phyloP scores from a whole-genome alignment of 2,113 vertebrate genomes.

The Elephas maximus region DNA sequence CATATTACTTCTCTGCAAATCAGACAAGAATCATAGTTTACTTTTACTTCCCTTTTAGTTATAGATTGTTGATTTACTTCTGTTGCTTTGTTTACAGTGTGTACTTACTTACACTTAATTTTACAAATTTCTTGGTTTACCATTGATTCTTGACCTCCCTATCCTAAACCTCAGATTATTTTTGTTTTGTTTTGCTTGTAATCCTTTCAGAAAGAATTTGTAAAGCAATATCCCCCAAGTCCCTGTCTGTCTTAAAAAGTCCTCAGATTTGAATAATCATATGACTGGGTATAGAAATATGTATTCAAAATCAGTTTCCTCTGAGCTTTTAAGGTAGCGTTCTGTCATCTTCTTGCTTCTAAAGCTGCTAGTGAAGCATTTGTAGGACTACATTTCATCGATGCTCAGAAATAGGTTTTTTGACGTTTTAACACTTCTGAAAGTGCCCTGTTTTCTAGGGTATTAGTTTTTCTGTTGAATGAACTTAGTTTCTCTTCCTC shows the following conservation, averaged over 20 bases:
- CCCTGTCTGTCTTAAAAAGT: background rate
- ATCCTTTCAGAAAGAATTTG: background rate
- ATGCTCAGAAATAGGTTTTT: background rate
- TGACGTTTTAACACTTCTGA: background rate
- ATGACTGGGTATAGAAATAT: conserved; percentile 7
- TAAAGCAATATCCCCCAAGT: background rate
- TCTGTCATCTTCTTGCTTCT: background rate
- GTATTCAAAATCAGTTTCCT: background rate
- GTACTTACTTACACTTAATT: background rate
- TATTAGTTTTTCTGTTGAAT: background rate
- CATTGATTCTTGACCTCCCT: background rate
- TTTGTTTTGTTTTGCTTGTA: conserved; percentile 13
- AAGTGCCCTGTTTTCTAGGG: background rate
- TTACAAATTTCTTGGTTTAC: background rate
- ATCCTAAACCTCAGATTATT: background rate
- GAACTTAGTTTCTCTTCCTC: background rate
- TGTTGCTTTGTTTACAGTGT: background rate
- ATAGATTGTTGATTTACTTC: background rate
- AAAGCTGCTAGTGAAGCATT: background rate
- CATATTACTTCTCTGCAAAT: background rate
- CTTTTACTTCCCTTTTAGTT: conserved; percentile 14
- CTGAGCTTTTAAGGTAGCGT: background rate
- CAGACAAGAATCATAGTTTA: background rate
- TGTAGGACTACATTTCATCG: background rate
- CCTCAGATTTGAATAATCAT: background rate